A percentile compares a stretch with the other conserved stretches of the same genome.
phyloP scores from a whole-genome alignment of 2,113 vertebrate species.

The Fukomys damarensis region DNA sequence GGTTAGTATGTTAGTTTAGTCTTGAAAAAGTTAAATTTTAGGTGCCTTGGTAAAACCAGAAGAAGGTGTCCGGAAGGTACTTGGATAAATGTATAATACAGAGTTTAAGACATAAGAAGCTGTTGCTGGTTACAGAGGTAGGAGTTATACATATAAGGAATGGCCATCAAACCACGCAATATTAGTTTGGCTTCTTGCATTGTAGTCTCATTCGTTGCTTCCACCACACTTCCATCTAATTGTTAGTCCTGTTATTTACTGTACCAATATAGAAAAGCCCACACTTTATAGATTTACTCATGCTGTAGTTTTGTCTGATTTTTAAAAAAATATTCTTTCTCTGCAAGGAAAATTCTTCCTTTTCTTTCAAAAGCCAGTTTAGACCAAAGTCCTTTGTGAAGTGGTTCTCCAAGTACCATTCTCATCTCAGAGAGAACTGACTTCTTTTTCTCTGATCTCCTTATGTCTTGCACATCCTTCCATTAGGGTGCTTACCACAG shows the following conservation, averaged over 20 bases:
- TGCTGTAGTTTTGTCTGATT: constrained; percentile 1
- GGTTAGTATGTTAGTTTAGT: background rate
- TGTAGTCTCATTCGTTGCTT: background rate
- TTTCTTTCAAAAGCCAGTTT: constrained; percentile 9
- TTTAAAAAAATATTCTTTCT: background rate
- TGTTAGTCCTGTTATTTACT: background rate
- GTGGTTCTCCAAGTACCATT: background rate
- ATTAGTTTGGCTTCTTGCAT: background rate
- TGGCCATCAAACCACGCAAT: background rate
- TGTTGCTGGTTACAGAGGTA: background rate
- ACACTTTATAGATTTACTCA: background rate
- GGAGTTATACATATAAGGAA: background rate
- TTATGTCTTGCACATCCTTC: background rate
- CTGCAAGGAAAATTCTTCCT: background rate
- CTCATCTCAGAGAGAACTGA: background rate
- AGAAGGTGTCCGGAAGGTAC: background rate
- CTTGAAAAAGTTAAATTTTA: constrained; percentile 41
- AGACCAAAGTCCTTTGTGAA: constrained; percentile 5
- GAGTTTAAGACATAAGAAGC: background rate
- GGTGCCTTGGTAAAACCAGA: background rate
- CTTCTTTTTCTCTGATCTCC: background rate
- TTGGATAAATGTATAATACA: background rate
- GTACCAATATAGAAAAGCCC: background rate
- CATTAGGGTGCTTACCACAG: background rate
- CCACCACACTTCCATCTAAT: background rate